phyloP scores from a whole-genome alignment of 1,140 invertebrate species.

The Formica exsecta region DNA sequence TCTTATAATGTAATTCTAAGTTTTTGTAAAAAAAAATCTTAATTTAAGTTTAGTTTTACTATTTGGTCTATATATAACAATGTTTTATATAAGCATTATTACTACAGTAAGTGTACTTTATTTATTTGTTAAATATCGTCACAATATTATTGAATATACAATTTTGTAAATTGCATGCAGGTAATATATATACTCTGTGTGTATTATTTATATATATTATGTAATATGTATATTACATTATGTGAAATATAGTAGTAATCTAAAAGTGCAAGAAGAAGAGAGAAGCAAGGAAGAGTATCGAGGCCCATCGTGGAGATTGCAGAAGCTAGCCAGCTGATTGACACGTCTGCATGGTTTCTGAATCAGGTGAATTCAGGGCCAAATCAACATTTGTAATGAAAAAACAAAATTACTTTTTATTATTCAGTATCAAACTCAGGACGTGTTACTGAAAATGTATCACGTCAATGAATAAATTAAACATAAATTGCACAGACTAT shows the following conservation, averaged over 20 bases:
- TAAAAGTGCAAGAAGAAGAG: constrained; percentile 80
- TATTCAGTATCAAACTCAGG: constrained; percentile 44
- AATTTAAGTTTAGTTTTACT: constrained; percentile 9
- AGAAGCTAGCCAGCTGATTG: constrained; percentile 78
- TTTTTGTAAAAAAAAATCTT: constrained; percentile 4
- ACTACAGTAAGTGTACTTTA: constrained; percentile 15
- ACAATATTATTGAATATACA: constrained; percentile 59
- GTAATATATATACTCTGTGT: background rate
- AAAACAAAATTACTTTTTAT: constrained; percentile 59
- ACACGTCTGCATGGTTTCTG: constrained; percentile 83
- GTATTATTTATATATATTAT: constrained; percentile 13
- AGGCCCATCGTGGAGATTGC: constrained; percentile 76
- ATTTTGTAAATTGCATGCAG: constrained; percentile 69
- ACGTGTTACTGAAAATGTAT: constrained; percentile 45
- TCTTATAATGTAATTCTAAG: background rate
- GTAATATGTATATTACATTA: constrained; percentile 66
- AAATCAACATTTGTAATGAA: constrained; percentile 85
- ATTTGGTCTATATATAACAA: constrained; percentile 20
- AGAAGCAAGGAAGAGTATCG: constrained; percentile 70
- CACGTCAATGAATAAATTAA: constrained; percentile 15
- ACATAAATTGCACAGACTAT: constrained; percentile 34
- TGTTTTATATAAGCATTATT: constrained; percentile 46
- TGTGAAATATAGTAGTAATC: constrained; percentile 69
- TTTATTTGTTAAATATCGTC: constrained; percentile 45
- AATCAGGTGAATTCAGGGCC: constrained; percentile 86